A percentile compares a stretch with the other conserved stretches of the same genome.
These are phyloP conservation scores for Orthonevra nobilis DNA, from an alignment of 2,888 invertebrate genomes.

Conservation along the genomic window DNA sequence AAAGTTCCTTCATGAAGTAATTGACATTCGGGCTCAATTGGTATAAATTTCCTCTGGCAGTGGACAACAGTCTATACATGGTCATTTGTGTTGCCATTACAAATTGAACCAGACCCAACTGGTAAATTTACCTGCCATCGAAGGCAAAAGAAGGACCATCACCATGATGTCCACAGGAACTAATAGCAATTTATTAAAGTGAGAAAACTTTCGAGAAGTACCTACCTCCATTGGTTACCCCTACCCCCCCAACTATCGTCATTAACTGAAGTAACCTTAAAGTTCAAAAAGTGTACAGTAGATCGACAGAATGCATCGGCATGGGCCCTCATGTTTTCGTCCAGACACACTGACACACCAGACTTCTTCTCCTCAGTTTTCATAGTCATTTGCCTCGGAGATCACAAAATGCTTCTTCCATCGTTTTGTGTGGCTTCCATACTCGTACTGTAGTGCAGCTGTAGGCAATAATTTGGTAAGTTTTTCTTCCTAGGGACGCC, in stretches of 20 bases:
- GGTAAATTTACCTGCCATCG: conserved; percentile 28
- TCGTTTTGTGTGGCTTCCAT: neutral
- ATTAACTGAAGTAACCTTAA: conserved; percentile 66
- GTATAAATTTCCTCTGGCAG: conserved; percentile 2
- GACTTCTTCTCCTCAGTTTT: neutral
- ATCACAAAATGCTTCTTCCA: conserved; percentile 16
- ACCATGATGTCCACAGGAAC: conserved; percentile 15
- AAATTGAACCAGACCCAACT: conserved; percentile 31
- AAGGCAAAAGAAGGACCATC: neutral
- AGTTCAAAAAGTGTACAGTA: conserved; percentile 16
- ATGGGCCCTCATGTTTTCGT: neutral
- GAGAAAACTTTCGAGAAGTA: conserved; percentile 50
- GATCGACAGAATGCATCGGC: conserved; percentile 14
- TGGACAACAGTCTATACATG: conserved; percentile 10
- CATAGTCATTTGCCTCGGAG: conserved; percentile 40
- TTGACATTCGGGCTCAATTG: conserved; percentile 29
- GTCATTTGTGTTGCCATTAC: conserved; percentile 37
- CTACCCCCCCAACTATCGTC: conserved; percentile 43
- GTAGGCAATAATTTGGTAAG: conserved; percentile 68
- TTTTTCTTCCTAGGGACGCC: conserved; percentile 37
- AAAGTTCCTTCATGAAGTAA: conserved; percentile 31
- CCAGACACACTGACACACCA: neutral
- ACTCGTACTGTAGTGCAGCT: conserved; percentile 37
- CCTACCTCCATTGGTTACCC: conserved; percentile 28
- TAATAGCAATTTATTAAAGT: conserved; percentile 64